A percentile compares a stretch with the other conserved stretches of the same genome.
Evolutionary conservation across 2,113 vertebrate genomes (phyloP).

Genomic region (Plecturocebus donacophilus): DNA sequence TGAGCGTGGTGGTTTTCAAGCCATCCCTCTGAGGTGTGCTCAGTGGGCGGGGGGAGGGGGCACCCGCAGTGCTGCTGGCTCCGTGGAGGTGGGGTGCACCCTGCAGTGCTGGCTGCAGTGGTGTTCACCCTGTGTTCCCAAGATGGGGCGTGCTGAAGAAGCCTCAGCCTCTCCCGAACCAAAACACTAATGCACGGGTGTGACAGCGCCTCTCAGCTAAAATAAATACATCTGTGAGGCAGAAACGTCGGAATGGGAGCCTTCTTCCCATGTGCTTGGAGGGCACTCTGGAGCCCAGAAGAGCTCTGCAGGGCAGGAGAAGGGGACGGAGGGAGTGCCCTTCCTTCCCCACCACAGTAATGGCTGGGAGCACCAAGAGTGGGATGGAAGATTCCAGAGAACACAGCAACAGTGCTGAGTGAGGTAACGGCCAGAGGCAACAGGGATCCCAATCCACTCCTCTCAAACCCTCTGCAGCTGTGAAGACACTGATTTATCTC

Average conservation of each 20-base stretch:
- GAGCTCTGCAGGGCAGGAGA: not conserved
- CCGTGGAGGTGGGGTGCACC: no score
- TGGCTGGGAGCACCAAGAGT: not conserved
- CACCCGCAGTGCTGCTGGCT: no score
- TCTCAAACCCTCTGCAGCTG: not conserved
- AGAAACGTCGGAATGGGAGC: not conserved
- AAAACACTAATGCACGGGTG: no score
- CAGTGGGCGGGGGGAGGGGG: no score
- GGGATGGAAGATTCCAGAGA: not conserved
- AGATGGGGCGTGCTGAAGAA: not conserved
- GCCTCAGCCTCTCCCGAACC: not conserved
- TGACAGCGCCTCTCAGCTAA: not conserved
- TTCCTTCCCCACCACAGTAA: not conserved
- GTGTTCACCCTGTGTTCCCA: not conserved
- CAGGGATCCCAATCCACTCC: not conserved
- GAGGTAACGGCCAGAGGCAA: not conserved
- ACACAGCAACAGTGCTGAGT: not conserved
- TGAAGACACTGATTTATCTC: constrained; percentile 45
- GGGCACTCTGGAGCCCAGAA: no score
- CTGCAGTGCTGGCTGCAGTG: no score
- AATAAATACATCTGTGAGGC: not conserved
- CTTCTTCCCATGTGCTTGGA: not conserved
- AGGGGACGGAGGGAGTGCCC: accelerated
- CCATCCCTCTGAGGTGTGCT: no score
- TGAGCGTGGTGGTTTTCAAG: not conserved